Percentiles rank a stretch among this genome's conserved stretches.
phyloP scores from a whole-genome alignment of 2,888 invertebrate species.

The Archips crataeganus region DNA sequence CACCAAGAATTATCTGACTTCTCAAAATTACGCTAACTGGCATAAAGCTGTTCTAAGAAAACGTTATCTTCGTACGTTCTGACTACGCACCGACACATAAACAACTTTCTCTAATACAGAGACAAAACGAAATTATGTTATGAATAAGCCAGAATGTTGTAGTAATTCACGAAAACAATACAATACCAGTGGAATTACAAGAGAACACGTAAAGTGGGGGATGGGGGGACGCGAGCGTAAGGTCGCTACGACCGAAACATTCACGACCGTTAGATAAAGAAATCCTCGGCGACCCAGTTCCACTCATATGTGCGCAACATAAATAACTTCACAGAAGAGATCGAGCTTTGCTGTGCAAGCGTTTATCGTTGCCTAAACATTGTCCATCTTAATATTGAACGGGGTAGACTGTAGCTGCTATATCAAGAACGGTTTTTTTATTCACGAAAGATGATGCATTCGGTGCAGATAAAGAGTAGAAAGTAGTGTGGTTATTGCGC shows the following conservation, averaged over 20 bases:
- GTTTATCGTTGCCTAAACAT: not conserved
- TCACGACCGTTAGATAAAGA: constrained; percentile 39
- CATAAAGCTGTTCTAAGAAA: constrained; percentile 11
- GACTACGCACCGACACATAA: constrained; percentile 27
- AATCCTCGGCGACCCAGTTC: constrained; percentile 35
- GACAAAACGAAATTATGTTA: constrained; percentile 43
- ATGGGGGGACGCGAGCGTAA: constrained; percentile 23
- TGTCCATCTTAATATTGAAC: not conserved
- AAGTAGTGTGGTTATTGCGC: too few relatives aligned
- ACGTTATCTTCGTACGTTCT: constrained; percentile 17
- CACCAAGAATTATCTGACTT: not conserved
- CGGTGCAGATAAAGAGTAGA: not conserved
- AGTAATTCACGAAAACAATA: constrained; percentile 44
- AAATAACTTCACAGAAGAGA: constrained; percentile 29
- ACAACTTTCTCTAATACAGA: constrained; percentile 34
- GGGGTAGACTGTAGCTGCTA: not conserved
- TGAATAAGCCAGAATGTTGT: constrained; percentile 39
- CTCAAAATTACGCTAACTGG: constrained; percentile 7
- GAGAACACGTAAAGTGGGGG: constrained; percentile 38
- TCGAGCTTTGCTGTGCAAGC: not conserved
- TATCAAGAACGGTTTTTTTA: not conserved
- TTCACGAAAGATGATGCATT: not conserved
- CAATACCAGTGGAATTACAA: constrained; percentile 40
- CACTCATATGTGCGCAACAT: constrained; percentile 21
- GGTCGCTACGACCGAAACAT: constrained; percentile 37